Base-by-base conservation (phyloP, 2,888 invertebrate species). In the Heliconius aoede region DNA sequence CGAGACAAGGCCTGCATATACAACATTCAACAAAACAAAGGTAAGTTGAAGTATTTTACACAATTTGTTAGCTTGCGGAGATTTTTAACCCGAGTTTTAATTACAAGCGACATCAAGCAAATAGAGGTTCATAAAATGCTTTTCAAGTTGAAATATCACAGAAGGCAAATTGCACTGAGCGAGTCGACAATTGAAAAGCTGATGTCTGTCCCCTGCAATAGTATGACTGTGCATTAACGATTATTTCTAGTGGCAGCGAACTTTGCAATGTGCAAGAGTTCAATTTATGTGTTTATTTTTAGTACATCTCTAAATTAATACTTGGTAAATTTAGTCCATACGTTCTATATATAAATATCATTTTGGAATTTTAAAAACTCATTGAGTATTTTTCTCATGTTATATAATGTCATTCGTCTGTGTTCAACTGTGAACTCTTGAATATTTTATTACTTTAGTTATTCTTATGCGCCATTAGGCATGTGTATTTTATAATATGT, bases 161-260 rank as follows among this genome's bases (percentile, higher is more conserved):
- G 80, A 78, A 77, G 78, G 80, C 82, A 81, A 80, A 80, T 83
- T 83, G 83, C 81, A 82, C 82, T 83, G 87, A 85, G 83, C 83
- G 84, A 84, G 84, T 81, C 80, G 81, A 88, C 87, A 88, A 86
- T 86, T 83, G 86, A 84, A 87, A 86, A 80, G 85, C 85, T 86
- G 85, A 87, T 84, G 83, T 82, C 82, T 83, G 78, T 72, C 72
- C 76, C 83, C 77, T 72, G 71, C 72, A 72, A 55, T 55, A 55
- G 60, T 26, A 72, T 36, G 72, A 72, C 58, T 61, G 72, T 72
- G 72, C 72, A 72, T 72, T 72, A 72, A 72, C 72, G 72, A 72
- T 72, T 72, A 72, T 61, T 40, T 72, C 60, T 32, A 72, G 40
- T 36, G 26, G 60, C 58, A 36, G 72, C 36, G 58, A 72, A 72